Percentiles rank a stretch among this genome's conserved stretches.
phyloP scores from a whole-genome alignment of 2,113 vertebrate species.

The Acrocephalus arundinaceus region DNA sequence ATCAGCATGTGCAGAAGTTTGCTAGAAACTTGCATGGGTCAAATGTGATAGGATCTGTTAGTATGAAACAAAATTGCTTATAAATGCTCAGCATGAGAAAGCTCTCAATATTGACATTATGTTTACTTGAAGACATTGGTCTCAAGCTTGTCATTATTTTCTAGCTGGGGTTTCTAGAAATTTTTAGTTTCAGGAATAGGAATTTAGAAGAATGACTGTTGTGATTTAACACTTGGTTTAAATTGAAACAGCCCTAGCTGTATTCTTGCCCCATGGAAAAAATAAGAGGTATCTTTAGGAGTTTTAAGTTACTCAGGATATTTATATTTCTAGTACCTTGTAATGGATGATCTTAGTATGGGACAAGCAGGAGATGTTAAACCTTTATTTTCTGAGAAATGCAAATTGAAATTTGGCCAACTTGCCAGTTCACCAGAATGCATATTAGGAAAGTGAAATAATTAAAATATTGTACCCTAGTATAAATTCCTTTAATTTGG shows the following conservation, averaged over 20 bases:
- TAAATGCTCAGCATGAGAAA: neutral
- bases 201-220: neutral
- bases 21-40: neutral
- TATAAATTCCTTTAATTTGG: neutral
- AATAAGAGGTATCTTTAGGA: neutral
- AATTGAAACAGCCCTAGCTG: neutral
- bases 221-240: neutral
- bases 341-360: neutral
- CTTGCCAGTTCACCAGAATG: neutral
- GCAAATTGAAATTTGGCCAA: neutral
- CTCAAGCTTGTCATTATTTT: conserved; percentile 36
- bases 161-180: neutral
- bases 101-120: neutral
- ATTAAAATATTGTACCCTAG: neutral
- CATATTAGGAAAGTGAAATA: neutral
- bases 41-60: neutral
- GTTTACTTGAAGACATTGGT: neutral
- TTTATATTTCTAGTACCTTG: neutral
- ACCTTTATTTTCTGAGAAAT: neutral
- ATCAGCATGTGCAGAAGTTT: conserved; percentile 11
- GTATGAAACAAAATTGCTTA: neutral
- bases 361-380: neutral
- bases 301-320: neutral
- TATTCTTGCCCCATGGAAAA: neutral
- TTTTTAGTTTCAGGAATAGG: neutral